Conservation (phyloP, 2,113 vertebrate species). For the Melierax canorus region DNA sequence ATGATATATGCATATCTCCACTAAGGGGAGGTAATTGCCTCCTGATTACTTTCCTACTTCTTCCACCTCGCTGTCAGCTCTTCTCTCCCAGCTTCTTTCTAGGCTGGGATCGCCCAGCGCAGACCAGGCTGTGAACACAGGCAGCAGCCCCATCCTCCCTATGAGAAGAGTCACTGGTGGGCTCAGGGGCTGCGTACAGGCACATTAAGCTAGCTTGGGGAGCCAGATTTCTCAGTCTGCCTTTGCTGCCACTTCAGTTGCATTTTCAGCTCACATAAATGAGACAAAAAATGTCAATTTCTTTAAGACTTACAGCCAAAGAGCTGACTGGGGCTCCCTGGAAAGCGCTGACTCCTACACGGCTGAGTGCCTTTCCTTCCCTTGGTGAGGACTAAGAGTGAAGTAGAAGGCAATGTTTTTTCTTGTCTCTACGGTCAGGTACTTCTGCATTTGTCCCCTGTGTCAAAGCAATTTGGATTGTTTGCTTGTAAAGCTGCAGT, state of each 20-base stretch:
- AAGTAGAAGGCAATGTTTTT: neutral
- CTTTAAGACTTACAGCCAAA: neutral
- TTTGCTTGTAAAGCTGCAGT: neutral
- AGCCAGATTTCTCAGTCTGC: neutral
- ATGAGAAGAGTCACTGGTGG: neutral
- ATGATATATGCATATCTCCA: neutral
- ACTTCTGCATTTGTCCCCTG: neutral
- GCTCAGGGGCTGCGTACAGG: neutral
- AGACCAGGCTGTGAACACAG: neutral
- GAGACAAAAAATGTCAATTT: neutral
- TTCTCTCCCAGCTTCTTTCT: neutral
- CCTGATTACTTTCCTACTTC: neutral
- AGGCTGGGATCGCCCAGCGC: fast-evolving
- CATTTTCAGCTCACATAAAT: neutral
- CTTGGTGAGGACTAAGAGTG: neutral
- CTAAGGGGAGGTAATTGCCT: neutral
- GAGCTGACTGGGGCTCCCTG: neutral
- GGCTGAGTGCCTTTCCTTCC: neutral
- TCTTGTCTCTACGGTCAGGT: neutral
- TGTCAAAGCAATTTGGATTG: neutral
- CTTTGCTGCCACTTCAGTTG: neutral
- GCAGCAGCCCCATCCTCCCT: neutral
- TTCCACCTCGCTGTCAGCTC: neutral
- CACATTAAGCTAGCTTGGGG: neutral
- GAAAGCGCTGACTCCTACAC: neutral